phyloP scores from a whole-genome alignment of 2,797 vertebrate genomes.

The Picus viridis region DNA sequence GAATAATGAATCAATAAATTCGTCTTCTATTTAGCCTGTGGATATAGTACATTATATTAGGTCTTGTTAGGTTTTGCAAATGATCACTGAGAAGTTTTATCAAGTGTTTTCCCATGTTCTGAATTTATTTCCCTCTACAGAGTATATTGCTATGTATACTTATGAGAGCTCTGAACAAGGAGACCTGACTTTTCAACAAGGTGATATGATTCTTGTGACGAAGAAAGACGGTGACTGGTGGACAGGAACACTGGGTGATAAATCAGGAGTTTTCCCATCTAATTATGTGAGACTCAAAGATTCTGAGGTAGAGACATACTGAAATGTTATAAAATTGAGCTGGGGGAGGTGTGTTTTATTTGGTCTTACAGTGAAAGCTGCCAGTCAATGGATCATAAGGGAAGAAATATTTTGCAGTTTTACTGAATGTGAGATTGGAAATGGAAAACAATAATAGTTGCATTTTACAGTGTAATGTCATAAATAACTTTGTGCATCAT shows the following conservation, averaged over 20 bases:
- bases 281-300: slow-evolving; percentile 98
- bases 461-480: not conserved
- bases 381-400: not conserved
- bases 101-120: slow-evolving; percentile 9
- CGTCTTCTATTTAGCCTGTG: not conserved
- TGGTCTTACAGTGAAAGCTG: not conserved
- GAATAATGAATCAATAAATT: not conserved
- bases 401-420: not conserved
- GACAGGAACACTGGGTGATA: slow-evolving; percentile 91
- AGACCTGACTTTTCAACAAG: slow-evolving; percentile 97
- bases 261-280: slow-evolving; percentile 96
- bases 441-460: not conserved
- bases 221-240: slow-evolving; percentile 99
- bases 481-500: not conserved
- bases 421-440: not conserved
- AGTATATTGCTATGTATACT: slow-evolving; percentile 98
- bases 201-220: slow-evolving; percentile 94
- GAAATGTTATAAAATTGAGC: not conserved
- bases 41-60: not conserved
- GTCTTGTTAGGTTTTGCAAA: not conserved
- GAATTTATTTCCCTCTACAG: slow-evolving; percentile 78
- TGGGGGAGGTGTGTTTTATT: not conserved
- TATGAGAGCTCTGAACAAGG: slow-evolving; percentile 99
- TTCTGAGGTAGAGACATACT: slow-evolving; percentile 80
- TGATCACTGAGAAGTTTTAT: not conserved